Conservation (phyloP, 2,113 vertebrate genomes). For the Nymphicus hollandicus region DNA sequence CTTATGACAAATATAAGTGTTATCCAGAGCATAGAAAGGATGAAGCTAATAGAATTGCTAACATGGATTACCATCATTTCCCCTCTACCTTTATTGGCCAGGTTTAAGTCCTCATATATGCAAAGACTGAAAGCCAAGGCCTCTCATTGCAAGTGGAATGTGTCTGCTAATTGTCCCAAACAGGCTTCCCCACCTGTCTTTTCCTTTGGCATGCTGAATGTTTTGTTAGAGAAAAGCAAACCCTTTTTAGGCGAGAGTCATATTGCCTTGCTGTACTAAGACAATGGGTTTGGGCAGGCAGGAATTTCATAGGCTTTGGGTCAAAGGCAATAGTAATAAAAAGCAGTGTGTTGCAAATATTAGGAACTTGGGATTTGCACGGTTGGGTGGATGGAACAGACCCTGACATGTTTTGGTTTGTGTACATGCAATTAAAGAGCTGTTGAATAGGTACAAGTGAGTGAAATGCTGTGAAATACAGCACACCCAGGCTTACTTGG, state of each 20-base stretch:
- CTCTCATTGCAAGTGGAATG: background rate
- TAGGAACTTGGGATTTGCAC: background rate
- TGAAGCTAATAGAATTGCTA: background rate
- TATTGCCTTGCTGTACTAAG: background rate
- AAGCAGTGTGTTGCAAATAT: background rate
- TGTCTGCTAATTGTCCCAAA: conserved; percentile 5
- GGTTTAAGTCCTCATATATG: background rate
- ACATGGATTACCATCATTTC: background rate
- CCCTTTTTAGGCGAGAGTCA: background rate
- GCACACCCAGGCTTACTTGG: background rate
- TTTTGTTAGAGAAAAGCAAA: conserved; percentile 15
- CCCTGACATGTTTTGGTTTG: background rate
- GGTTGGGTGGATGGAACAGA: background rate
- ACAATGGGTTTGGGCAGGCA: conserved; percentile 10
- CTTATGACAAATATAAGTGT: background rate
- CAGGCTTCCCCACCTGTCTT: conserved; percentile 10
- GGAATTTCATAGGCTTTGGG: conserved; percentile 25
- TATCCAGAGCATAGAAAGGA: background rate
- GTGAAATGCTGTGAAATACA: background rate
- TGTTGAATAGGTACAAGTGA: background rate
- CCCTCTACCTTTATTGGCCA: background rate
- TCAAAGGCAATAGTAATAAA: conserved; percentile 38
- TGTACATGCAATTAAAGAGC: background rate
- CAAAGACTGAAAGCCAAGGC: background rate
- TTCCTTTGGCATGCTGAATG: background rate